Base-by-base conservation (phyloP, 2,113 vertebrate genomes). In the Corydoras maculifer region DNA sequence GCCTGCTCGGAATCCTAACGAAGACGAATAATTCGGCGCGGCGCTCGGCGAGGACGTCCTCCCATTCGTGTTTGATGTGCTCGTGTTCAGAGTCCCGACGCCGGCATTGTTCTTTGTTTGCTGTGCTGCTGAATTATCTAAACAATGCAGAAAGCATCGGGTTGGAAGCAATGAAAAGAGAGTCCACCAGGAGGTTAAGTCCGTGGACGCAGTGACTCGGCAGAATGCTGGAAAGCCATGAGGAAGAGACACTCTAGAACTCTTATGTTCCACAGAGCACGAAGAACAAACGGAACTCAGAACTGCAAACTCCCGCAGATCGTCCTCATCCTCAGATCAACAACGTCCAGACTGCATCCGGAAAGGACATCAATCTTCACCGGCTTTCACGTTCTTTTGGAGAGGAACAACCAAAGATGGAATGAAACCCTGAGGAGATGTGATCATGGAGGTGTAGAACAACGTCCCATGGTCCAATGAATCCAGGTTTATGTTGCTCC, bases 41-140 rank as follows among this genome's bases (percentile, higher is more conserved):
- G 18, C 18, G 18, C 18, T 25, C 18, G 18, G 49, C n/a, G 54
- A 4, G 55, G 15, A 72, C 6, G 49, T 0, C 2, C 50, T 10
- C 32, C 8, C 9, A 68, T 59, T 58, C 6, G 15, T 51, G 64
- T 58, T 71, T 65, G 58, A 49, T 66, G 49, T 69, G 32, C 32
- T 76, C 54, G 61, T 49, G 78, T 69, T 53, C 62, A 54, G 51
- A 71, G 77, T 75, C 59, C 60, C 57, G 78, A 2, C 15, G 48
- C n/a, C 62, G 58, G 62, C 79, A 78, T 75, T 55, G 58, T 64
- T 29, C 53, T 53, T 69, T 66, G 62, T 66, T 72, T 70, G 64
- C 59, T 72, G 53, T 18, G 53, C 69, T 60, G 62, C 69, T 59
- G 65, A 73, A 74, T 77, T 70, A 72, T 70, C 65, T 57, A 66